phyloP scores from a whole-genome alignment of 2,888 invertebrate genomes.

The Leptinotarsa peninsularis region DNA sequence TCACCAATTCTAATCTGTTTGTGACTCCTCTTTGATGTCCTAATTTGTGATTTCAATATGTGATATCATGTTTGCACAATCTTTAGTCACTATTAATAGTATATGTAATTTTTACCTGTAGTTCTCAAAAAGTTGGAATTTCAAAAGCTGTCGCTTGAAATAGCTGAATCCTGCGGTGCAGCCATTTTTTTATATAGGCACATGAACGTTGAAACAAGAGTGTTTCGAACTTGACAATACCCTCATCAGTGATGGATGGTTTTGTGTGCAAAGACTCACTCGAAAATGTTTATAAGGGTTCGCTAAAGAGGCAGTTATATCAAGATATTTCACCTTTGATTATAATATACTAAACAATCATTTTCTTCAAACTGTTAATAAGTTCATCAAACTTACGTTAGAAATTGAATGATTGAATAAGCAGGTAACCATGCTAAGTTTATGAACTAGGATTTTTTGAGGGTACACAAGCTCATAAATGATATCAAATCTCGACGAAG shows the following conservation, averaged over 20 bases:
- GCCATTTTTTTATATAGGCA: not conserved
- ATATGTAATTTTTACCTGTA: slow-evolving; percentile 4
- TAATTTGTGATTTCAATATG: slow-evolving; percentile 22
- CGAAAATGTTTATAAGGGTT: not conserved
- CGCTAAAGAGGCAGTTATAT: not conserved
- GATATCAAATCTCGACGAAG: no score
- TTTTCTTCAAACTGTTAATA: no score
- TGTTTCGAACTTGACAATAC: slow-evolving; percentile 2
- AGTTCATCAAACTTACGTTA: no score
- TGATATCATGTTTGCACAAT: slow-evolving; percentile 24
- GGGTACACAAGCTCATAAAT: no score
- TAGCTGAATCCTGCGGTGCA: not conserved
- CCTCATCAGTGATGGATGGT: not conserved
- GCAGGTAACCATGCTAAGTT: no score
- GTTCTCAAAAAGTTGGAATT: not conserved
- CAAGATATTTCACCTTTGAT: no score
- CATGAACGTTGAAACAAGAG: not conserved
- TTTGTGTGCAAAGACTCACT: no score
- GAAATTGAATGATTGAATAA: no score
- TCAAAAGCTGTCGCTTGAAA: not conserved
- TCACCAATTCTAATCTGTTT: not conserved
- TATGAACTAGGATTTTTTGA: no score
- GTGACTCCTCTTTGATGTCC: not conserved
- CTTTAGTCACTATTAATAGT: slow-evolving; percentile 1
- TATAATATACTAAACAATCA: no score